phyloP scores from a whole-genome alignment of 2,888 invertebrate genomes.

The Carterocephalus palaemon region DNA sequence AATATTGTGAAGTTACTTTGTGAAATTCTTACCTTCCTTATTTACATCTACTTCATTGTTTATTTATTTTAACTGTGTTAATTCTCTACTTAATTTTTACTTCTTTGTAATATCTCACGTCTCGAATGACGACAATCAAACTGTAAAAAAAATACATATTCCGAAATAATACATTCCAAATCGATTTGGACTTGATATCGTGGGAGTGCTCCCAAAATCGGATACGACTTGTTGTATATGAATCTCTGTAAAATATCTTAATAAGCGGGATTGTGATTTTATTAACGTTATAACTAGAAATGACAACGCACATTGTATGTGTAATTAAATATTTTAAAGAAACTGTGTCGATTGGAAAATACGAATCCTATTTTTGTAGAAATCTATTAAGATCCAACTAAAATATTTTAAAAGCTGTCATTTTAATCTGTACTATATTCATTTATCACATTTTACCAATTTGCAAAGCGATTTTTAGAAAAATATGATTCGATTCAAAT shows the following conservation, averaged over 20 bases:
- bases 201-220: constrained; percentile 25
- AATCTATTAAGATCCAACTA: not conserved
- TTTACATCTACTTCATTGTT: no score
- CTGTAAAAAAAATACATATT: constrained; percentile 6
- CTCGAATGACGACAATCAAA: no score
- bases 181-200: constrained; percentile 27
- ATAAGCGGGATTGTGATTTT: constrained; percentile 16
- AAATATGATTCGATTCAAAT: constrained; percentile 33
- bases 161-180: constrained; percentile 35
- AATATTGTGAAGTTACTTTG: no score
- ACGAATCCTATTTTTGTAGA: constrained; percentile 3
- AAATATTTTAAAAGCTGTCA: constrained; percentile 2
- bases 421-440: constrained; percentile 15
- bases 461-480: not conserved
- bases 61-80: no score
- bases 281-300: constrained; percentile 16
- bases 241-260: constrained; percentile 18
- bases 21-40: no score
- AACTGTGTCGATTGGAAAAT: no score
- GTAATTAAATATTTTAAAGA: no score
- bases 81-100: no score
- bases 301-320: constrained; percentile 12
- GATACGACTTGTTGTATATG: constrained; percentile 27
- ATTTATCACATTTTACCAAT: no score
- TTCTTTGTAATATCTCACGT: no score